Evolutionary conservation across 37 sponge, comb jelly and placozoan species (phyloP).

Genomic region (Crambe crambe): DNA sequence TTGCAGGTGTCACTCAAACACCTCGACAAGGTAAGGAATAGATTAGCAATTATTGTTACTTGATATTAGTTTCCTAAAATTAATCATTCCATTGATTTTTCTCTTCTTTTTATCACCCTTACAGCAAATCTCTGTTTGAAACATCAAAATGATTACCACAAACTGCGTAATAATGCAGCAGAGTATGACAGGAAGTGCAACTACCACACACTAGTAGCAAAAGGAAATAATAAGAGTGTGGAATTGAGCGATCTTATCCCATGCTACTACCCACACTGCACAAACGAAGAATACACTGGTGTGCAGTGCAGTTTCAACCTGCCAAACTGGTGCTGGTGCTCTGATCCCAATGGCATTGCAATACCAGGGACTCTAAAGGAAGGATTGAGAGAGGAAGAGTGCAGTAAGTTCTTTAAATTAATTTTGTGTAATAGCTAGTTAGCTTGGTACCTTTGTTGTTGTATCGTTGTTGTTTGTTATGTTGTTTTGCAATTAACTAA

Average conservation of each 20-base stretch:
- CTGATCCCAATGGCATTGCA: slow-evolving; percentile 23
- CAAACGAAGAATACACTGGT: neutral
- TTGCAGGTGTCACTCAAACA: no score
- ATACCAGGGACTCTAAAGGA: slow-evolving; percentile 13
- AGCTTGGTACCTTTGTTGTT: no score
- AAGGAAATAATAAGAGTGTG: neutral
- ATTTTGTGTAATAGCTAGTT: neutral
- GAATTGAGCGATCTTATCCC: neutral
- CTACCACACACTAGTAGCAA: neutral
- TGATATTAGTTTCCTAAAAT: no score
- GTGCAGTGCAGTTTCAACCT: slow-evolving; percentile 7
- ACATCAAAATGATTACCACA: no score
- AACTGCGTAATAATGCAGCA: no score
- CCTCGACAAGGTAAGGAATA: no score
- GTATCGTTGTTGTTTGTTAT: no score
- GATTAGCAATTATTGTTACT: no score
- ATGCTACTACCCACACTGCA: slow-evolving; percentile 38
- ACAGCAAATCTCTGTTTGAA: no score
- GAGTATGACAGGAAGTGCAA: slow-evolving; percentile 1
- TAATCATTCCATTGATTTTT: no score
- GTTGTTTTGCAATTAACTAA: no score
- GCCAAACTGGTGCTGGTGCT: slow-evolving; percentile 55
- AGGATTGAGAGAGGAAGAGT: neutral
- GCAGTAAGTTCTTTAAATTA: slow-evolving; percentile 33
- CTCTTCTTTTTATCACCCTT: no score